A percentile compares a stretch with the other conserved stretches of the same genome.
Evolutionary conservation across 2,113 vertebrate genomes (phyloP).

Genomic region (Daphoenositta chrysoptera): DNA sequence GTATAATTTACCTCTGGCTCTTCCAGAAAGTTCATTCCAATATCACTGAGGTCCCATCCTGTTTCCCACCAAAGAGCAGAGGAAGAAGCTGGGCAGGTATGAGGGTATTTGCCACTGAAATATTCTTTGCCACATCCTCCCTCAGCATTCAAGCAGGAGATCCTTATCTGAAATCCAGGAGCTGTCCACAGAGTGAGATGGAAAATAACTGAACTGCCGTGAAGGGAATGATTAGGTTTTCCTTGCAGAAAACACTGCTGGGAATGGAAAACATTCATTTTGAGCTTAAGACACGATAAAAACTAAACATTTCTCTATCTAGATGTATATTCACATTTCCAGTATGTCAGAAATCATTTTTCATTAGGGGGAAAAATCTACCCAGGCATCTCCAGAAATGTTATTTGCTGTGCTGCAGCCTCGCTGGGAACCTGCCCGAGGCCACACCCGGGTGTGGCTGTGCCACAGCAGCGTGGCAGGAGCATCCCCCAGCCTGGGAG

Average conservation of each 20-base stretch:
- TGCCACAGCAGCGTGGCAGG: not conserved
- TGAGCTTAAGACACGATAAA: not conserved
- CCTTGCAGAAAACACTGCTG: not conserved
- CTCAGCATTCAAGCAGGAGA: not conserved
- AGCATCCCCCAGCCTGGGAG: not conserved
- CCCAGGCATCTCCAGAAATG: not conserved
- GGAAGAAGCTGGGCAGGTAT: not conserved
- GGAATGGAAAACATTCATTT: not conserved
- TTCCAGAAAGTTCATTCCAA: not conserved
- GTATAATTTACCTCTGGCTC: not conserved
- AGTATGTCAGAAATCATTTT: not conserved
- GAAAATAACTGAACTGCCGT: not conserved
- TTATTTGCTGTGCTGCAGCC: not conserved
- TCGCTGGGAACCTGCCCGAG: not conserved
- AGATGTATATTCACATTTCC: not conserved
- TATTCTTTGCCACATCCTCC: not conserved
- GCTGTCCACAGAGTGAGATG: not conserved
- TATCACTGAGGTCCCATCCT: not conserved
- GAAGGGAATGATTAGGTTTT: not conserved
- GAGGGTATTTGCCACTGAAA: not conserved
- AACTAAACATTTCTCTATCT: not conserved
- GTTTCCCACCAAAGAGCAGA: not conserved
- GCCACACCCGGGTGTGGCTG: not conserved
- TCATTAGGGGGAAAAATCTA: rapidly evolving
- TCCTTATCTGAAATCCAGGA: not conserved